These are phyloP conservation scores for Resseliella maxima DNA, from an alignment of 2,888 invertebrate genomes.

Conservation along the genomic window DNA sequence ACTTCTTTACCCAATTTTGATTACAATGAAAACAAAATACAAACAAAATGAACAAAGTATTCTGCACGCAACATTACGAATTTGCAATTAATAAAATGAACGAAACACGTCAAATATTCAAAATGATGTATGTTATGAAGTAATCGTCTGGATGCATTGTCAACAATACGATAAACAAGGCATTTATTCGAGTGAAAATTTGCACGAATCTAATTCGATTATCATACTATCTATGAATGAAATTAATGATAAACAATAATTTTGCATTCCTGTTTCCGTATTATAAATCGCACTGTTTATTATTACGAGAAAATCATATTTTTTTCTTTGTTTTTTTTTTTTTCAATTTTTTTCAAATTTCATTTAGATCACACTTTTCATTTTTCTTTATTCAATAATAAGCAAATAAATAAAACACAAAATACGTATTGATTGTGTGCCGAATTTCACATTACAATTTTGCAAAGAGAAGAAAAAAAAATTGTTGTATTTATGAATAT, in stretches of 20 bases:
- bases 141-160: neutral
- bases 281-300: too few species aligned
- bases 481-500: neutral
- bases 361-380: too few species aligned
- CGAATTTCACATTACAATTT: too few species aligned
- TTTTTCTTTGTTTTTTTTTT: too few species aligned
- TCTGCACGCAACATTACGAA: slow-evolving; percentile 17
- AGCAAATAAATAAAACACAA: too few species aligned
- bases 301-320: too few species aligned
- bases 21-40: neutral
- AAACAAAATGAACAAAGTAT: neutral
- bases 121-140: neutral
- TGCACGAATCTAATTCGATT: neutral
- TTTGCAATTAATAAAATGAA: neutral
- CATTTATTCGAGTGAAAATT: too few species aligned
- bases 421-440: too few species aligned
- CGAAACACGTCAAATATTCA: neutral
- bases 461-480: too few species aligned
- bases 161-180: neutral
- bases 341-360: too few species aligned
- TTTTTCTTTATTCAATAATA: too few species aligned
- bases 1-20: neutral
- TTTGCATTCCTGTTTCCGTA: too few species aligned
- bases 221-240: neutral
- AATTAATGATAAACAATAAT: neutral